Conservation (phyloP, 2,113 vertebrate genomes). For the Poicephalus gulielmi region DNA sequence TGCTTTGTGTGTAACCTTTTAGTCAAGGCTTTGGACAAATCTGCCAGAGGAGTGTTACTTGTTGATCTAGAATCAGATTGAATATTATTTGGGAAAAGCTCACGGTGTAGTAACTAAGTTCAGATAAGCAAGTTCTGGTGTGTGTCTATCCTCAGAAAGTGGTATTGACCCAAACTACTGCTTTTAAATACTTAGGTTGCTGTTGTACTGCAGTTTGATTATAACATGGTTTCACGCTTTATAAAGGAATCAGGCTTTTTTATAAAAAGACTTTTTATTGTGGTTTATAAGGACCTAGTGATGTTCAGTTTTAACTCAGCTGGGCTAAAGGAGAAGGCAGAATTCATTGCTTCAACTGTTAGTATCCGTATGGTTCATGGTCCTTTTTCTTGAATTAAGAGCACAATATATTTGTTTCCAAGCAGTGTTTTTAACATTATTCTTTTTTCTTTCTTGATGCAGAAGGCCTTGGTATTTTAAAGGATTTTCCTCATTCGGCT, state of each 20-base stretch:
- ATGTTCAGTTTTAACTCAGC: neutral
- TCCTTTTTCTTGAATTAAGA: neutral
- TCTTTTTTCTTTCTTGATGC: neutral
- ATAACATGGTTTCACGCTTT: neutral
- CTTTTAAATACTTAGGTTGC: neutral
- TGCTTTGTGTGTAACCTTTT: neutral
- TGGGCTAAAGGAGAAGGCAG: neutral
- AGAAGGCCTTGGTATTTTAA: conserved; percentile 89
- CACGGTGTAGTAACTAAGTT: neutral
- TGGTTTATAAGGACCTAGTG: neutral
- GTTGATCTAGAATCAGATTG: neutral
- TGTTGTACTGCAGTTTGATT: neutral
- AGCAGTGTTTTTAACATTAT: neutral
- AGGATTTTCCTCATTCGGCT: conserved; percentile 86
- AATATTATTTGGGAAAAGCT: neutral
- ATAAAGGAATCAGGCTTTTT: neutral
- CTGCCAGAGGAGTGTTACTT: neutral
- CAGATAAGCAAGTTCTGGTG: neutral
- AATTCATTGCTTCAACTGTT: neutral
- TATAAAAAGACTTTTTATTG: neutral
- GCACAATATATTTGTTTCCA: neutral
- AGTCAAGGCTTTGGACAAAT: neutral
- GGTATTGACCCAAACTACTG: neutral
- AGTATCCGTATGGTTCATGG: neutral
- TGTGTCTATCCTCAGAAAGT: neutral